Conservation (phyloP, 1,140 invertebrate species). For the Aporrectodea caliginosa region DNA sequence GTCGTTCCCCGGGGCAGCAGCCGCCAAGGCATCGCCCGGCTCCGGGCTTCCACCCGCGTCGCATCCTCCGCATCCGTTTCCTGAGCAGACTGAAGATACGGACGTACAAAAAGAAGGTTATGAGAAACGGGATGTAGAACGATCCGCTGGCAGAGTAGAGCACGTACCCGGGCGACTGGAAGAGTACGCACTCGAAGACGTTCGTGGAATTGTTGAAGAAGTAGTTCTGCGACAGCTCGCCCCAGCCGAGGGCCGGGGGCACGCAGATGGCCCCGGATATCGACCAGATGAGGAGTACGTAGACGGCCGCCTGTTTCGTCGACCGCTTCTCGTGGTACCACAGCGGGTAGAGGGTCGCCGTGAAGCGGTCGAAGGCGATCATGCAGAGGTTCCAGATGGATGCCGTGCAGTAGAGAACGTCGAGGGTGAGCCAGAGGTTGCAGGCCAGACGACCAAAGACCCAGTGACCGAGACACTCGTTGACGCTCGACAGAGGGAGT, state of each 20-base stretch:
- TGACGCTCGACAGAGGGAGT: conserved; percentile 50
- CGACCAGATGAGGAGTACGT: conserved; percentile 44
- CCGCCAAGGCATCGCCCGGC: too few species aligned
- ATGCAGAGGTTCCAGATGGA: conserved; percentile 55
- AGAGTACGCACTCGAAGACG: conserved; percentile 49
- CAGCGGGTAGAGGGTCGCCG: conserved; percentile 53
- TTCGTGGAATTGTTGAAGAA: conserved; percentile 39
- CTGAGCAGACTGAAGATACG: conserved; percentile 78
- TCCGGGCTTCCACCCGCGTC: too few species aligned
- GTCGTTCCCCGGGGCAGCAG: too few species aligned
- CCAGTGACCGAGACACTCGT: conserved; percentile 55
- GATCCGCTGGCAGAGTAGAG: conserved; percentile 90
- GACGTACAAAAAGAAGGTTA: conserved; percentile 96
- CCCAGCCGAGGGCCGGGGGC: not conserved
- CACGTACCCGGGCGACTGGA: conserved; percentile 74
- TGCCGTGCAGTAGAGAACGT: conserved; percentile 55
- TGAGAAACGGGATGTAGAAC: conserved; percentile 91
- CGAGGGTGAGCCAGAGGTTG: conserved; percentile 35
- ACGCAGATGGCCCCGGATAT: conserved; percentile 49
- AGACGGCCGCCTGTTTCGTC: conserved; percentile 43
- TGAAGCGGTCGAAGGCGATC: too few species aligned
- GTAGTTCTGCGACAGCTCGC: conserved; percentile 45
- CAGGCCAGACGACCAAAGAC: conserved; percentile 42
- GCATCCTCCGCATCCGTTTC: too few species aligned
- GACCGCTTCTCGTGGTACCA: conserved; percentile 51